These are phyloP conservation scores for Balearica regulorum DNA, from an alignment of 2,797 vertebrate species.

Conservation along the genomic window DNA sequence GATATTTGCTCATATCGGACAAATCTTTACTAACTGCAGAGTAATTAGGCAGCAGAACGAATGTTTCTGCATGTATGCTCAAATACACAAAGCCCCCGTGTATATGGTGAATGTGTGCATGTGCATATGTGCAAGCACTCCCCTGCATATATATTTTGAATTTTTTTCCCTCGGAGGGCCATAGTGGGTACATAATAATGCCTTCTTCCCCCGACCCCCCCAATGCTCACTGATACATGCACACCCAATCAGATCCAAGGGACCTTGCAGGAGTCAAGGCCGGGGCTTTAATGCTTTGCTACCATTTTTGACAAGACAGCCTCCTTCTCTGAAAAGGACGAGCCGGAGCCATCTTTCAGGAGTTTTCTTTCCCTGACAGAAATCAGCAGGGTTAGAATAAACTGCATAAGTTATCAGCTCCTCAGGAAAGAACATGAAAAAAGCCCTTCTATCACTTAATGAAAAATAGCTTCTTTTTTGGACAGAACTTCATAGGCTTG, in stretches of 20 bases:
- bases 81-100: not conserved
- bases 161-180: not conserved
- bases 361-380: slow-evolving; percentile 88
- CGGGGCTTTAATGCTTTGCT: not conserved
- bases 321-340: slow-evolving; percentile 74
- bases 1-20: not conserved
- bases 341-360: slow-evolving; percentile 79
- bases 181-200: not conserved
- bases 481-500: slow-evolving; percentile 99
- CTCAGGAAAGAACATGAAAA: slow-evolving; percentile 94
- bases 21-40: not conserved
- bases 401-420: slow-evolving; percentile 99
- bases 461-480: slow-evolving; percentile 99
- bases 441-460: slow-evolving; percentile 99
- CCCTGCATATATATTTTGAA: not conserved
- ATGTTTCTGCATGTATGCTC: not conserved
- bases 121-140: not conserved
- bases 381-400: slow-evolving; percentile 99
- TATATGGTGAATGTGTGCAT: fast-evolving
- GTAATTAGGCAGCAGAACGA: not conserved
- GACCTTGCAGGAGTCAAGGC: slow-evolving; percentile 25
- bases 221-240: not conserved
- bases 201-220: not conserved
- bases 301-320: slow-evolving; percentile 68
- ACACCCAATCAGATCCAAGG: not conserved